phyloP scores from a whole-genome alignment of 2,797 vertebrate species.

The Trematomus bernacchii region DNA sequence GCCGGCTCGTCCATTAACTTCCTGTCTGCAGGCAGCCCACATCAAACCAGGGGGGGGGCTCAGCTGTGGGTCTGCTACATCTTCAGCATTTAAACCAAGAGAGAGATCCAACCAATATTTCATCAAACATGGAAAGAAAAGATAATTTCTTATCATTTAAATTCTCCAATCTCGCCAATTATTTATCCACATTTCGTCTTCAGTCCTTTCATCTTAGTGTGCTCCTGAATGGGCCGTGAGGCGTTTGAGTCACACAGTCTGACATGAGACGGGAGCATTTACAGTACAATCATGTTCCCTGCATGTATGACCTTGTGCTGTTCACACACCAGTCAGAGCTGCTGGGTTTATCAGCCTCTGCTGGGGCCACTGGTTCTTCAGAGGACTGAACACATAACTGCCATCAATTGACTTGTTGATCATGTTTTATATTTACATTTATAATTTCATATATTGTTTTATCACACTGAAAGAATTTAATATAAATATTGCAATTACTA shows the following conservation, averaged over 20 bases:
- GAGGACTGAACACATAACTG: not conserved
- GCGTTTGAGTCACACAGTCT: not conserved
- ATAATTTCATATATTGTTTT: not conserved
- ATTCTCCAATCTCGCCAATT: not conserved
- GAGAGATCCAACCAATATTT: not conserved
- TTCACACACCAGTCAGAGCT: not conserved
- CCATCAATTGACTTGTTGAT: not conserved
- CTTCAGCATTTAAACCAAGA: not conserved
- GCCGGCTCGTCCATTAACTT: slow-evolving; percentile 49
- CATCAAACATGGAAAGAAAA: not conserved
- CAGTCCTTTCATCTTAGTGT: not conserved
- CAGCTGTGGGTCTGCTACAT: not conserved
- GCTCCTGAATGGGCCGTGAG: not conserved
- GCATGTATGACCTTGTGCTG: slow-evolving; percentile 41
- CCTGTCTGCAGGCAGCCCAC: slow-evolving; percentile 15
- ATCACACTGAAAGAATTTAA: too few relatives aligned
- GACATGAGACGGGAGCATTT: slow-evolving; percentile 5
- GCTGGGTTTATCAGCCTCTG: slow-evolving; percentile 25
- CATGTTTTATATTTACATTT: not conserved
- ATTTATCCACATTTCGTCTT: not conserved
- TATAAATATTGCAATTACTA: too few relatives aligned
- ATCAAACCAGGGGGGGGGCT: slow-evolving; percentile 3
- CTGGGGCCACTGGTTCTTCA: slow-evolving; percentile 15
- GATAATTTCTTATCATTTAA: not conserved
- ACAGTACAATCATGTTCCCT: slow-evolving; percentile 12